Conservation (phyloP, 2,113 vertebrate species). For the Thamnaconus septentrionalis region DNA sequence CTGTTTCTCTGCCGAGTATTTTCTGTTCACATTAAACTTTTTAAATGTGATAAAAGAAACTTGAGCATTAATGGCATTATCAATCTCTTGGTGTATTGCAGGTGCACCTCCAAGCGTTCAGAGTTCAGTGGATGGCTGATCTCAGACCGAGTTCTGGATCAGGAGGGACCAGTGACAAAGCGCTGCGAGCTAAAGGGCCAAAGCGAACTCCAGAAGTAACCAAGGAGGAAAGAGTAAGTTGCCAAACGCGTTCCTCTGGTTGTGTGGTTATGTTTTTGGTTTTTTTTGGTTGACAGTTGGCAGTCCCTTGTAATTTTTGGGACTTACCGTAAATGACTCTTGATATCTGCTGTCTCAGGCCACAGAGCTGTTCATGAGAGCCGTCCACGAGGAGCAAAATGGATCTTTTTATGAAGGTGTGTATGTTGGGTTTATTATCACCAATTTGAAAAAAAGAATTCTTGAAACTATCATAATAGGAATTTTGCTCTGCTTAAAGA, state of each 20-base stretch:
- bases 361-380: slow-evolving; percentile 93
- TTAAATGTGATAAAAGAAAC: neutral
- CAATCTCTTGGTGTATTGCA: neutral
- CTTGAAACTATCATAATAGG: too few relatives aligned
- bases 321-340: neutral
- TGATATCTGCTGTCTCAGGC: slow-evolving; percentile 75
- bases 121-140: slow-evolving; percentile 98
- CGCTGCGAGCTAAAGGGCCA: slow-evolving; percentile 75
- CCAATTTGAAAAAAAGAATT: neutral
- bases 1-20: too few relatives aligned
- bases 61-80: neutral
- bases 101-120: slow-evolving; percentile 91
- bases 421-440: slow-evolving; percentile 16
- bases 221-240: slow-evolving; percentile 87
- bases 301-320: neutral
- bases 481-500: too few relatives aligned
- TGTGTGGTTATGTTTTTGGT: neutral
- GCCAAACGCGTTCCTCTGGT: neutral
- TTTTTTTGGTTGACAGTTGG: neutral
- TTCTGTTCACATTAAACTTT: too few relatives aligned
- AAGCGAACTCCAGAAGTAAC: slow-evolving; percentile 85
- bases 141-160: slow-evolving; percentile 82
- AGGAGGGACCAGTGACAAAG: slow-evolving; percentile 64
- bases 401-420: slow-evolving; percentile 96
- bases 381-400: slow-evolving; percentile 94